Evolutionary conservation across 2,888 invertebrate species (phyloP).

Genomic region (Melieria crassipennis): DNA sequence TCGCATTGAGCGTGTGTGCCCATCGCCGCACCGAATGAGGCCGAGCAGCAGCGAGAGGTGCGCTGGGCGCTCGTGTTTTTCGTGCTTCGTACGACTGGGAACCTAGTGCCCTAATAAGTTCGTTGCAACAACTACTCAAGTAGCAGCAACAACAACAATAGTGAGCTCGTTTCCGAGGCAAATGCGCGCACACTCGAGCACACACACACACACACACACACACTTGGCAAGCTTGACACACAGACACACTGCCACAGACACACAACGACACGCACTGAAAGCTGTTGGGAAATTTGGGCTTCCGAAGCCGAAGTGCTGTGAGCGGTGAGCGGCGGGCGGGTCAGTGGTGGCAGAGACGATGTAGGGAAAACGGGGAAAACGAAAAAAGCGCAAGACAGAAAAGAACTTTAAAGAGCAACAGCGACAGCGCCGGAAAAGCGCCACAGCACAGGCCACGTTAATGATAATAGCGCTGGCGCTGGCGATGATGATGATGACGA

Average conservation of each 20-base stretch:
- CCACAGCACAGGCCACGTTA: too few relatives aligned
- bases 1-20: too few relatives aligned
- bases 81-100: slow-evolving; percentile 33
- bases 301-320: too few relatives aligned
- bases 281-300: too few relatives aligned
- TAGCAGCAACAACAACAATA: slow-evolving; percentile 25
- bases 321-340: neutral
- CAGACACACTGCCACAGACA: neutral
- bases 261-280: neutral
- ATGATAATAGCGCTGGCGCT: too few relatives aligned
- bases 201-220: neutral
- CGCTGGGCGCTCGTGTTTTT: neutral
- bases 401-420: neutral
- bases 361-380: neutral
- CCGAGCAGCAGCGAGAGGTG: too few relatives aligned
- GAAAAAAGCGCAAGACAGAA: neutral
- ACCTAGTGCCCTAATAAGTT: slow-evolving; percentile 61
- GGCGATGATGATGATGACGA: neutral
- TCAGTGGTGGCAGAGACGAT: neutral
- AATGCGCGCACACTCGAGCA: neutral
- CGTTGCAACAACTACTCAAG: slow-evolving; percentile 1
- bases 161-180: neutral
- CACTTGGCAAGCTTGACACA: neutral
- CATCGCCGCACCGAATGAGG: too few relatives aligned
- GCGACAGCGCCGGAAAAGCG: too few relatives aligned